phyloP scores from a whole-genome alignment of 2,888 invertebrate genomes.

The Dioctria rufipes region DNA sequence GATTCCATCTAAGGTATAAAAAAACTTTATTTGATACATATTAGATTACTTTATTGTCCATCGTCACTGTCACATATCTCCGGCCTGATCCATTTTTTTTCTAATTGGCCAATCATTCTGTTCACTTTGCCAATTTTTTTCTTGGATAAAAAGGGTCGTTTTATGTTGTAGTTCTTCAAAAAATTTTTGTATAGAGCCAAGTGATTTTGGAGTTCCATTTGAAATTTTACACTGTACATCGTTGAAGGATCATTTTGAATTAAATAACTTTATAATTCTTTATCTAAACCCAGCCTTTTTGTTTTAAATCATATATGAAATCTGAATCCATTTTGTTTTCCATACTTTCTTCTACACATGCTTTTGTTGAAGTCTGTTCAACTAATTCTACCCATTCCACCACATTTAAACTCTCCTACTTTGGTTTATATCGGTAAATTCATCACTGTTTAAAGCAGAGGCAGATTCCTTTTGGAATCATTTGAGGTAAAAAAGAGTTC shows the following conservation, averaged over 20 bases:
- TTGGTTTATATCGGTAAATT: slow-evolving; percentile 44
- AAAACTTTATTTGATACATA: too few species aligned
- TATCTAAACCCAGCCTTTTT: background rate
- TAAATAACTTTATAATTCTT: background rate
- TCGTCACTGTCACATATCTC: too few species aligned
- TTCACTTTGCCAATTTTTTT: too few species aligned
- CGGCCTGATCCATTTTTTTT: too few species aligned
- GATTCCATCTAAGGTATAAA: too few species aligned
- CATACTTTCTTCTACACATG: background rate
- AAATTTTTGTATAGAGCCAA: too few species aligned
- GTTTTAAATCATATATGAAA: background rate
- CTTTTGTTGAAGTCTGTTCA: background rate
- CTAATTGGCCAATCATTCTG: too few species aligned
- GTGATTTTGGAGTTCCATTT: background rate
- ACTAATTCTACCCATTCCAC: slow-evolving; percentile 42
- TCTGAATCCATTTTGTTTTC: background rate
- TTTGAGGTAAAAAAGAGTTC: background rate
- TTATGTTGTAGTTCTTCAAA: too few species aligned
- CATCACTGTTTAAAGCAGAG: slow-evolving; percentile 9
- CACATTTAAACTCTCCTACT: slow-evolving; percentile 29
- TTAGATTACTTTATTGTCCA: too few species aligned
- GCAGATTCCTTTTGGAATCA: slow-evolving; percentile 17
- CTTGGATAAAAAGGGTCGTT: too few species aligned
- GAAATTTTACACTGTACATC: background rate
- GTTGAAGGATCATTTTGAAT: slow-evolving; percentile 9